These are phyloP conservation scores for Scomber japonicus DNA, from an alignment of 2,113 vertebrate genomes.

Conservation along the genomic window DNA sequence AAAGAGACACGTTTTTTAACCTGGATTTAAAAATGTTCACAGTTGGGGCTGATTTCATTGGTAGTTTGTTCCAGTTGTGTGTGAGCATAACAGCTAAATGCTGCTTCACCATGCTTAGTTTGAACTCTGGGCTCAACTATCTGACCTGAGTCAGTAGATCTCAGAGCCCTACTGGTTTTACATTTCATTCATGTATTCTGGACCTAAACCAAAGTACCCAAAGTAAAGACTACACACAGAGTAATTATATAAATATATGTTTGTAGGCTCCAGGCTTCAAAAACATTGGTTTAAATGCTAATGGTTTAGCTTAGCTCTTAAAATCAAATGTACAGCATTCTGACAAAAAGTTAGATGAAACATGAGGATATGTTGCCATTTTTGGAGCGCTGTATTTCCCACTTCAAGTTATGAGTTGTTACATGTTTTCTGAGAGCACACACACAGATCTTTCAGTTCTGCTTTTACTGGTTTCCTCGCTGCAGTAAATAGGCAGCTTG, in stretches of 20 bases:
- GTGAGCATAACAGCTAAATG: too few relatives aligned
- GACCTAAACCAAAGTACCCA: too few relatives aligned
- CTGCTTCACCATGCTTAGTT: too few relatives aligned
- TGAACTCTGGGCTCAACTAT: too few relatives aligned
- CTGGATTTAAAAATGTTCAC: too few relatives aligned
- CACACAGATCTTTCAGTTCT: slow-evolving; percentile 47
- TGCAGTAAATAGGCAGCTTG: slow-evolving; percentile 65
- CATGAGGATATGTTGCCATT: neutral
- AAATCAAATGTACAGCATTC: neutral
- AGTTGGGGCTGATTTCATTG: too few relatives aligned
- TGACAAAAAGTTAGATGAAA: neutral
- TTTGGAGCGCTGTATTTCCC: neutral
- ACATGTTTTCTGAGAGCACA: neutral
- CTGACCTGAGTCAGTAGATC: too few relatives aligned
- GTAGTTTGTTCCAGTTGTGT: too few relatives aligned
- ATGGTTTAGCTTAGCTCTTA: neutral
- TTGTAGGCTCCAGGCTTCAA: neutral
- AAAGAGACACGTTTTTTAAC: too few relatives aligned
- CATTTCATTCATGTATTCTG: too few relatives aligned
- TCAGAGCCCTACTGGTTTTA: too few relatives aligned
- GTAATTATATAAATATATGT: neutral
- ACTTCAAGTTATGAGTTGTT: neutral
- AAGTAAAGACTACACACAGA: neutral
- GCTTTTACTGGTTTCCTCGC: slow-evolving; percentile 62
- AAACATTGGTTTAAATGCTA: neutral